phyloP scores from a whole-genome alignment of 1,140 invertebrate genomes.

The Macrobrachium nipponense region DNA sequence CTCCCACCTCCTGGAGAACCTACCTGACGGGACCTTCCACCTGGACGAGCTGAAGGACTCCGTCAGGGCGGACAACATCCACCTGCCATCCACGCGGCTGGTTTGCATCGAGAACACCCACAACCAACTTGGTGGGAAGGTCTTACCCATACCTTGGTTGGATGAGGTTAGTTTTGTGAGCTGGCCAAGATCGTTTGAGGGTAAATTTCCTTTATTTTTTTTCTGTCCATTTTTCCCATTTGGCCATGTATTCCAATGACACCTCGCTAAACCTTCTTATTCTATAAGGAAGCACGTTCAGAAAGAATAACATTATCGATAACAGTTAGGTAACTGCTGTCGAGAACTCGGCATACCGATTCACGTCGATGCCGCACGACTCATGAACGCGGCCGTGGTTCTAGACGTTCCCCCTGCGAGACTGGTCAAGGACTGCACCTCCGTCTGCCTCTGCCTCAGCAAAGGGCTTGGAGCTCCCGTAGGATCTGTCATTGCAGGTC shows the following conservation, averaged over 20 bases:
- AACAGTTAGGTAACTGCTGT: conserved; percentile 74
- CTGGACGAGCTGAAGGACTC: conserved; percentile 77
- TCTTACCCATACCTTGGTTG: conserved; percentile 73
- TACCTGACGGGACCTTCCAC: conserved; percentile 87
- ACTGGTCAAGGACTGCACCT: conserved; percentile 79
- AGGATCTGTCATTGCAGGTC: conserved; percentile 87
- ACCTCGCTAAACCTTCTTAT: too few species aligned
- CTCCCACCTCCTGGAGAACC: conserved; percentile 79
- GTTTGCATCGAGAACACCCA: conserved; percentile 94
- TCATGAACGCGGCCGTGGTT: conserved; percentile 88
- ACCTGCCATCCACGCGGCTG: conserved; percentile 79
- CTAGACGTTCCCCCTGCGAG: conserved; percentile 72
- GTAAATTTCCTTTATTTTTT: too few species aligned
- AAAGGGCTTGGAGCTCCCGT: conserved; percentile 92
- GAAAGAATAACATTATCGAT: too few species aligned
- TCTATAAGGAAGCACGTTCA: too few species aligned
- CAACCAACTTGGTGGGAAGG: conserved; percentile 88
- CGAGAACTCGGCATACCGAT: conserved; percentile 77
- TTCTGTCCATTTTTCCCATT: too few species aligned
- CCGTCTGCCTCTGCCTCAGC: conserved; percentile 84
- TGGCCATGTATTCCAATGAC: too few species aligned
- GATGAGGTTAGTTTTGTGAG: conserved; percentile 15
- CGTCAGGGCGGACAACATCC: conserved; percentile 77
- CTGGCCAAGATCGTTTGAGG: background rate
- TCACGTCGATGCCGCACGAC: conserved; percentile 93